Conservation (phyloP, 2,888 invertebrate species). For the Gnatocerus cornutus region DNA sequence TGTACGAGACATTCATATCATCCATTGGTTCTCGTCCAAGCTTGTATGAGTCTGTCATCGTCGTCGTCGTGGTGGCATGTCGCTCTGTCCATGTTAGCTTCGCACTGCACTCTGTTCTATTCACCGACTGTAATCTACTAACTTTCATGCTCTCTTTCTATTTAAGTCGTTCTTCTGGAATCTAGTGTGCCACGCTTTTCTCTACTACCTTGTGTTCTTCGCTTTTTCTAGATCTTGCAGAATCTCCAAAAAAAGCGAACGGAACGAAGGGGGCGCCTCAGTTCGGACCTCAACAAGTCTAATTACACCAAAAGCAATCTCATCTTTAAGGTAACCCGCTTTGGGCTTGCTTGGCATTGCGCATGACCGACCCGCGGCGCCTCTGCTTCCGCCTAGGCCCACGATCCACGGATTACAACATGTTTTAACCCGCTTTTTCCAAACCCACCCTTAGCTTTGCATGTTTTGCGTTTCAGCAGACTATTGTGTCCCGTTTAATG, state of each 20-base stretch:
- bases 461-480: conserved; percentile 10
- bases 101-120: conserved; percentile 57
- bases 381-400: conserved; percentile 67
- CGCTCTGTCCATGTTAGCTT: conserved; percentile 60
- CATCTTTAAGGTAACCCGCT: conserved; percentile 97
- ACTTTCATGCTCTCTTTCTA: conserved; percentile 45
- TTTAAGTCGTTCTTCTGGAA: conserved; percentile 69
- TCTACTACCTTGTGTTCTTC: conserved; percentile 91
- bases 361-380: conserved; percentile 71
- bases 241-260: conserved; percentile 99
- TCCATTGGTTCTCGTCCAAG: conserved; percentile 31
- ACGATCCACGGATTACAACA: conserved; percentile 35
- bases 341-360: conserved; percentile 68
- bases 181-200: conserved; percentile 72
- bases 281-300: conserved; percentile 94
- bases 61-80: conserved; percentile 53
- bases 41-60: conserved; percentile 17
- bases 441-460: conserved; percentile 30
- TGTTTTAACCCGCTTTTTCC: conserved; percentile 15
- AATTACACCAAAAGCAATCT: conserved; percentile 98
- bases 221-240: conserved; percentile 98
- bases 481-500: no score
- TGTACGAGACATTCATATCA: conserved; percentile 20
- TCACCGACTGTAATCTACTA: conserved; percentile 48
- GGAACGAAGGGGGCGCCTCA: conserved; percentile 97